Evolutionary conservation across 1,140 invertebrate genomes (phyloP), one percentile per base, ranked within the genome.

Genomic region (Homalodisca vitripennis): DNA sequence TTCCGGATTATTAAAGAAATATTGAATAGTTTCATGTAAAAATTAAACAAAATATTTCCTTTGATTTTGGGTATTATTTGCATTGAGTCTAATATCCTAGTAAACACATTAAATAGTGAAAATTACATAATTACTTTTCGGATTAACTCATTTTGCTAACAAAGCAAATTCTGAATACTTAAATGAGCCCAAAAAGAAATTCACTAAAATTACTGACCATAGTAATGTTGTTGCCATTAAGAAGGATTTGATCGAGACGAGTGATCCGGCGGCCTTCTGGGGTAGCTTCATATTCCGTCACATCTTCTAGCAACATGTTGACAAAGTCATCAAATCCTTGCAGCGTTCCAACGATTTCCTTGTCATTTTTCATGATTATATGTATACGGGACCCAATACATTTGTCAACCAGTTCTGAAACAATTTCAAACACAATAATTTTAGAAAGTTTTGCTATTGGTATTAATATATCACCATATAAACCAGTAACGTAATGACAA

Each of bases 341-440:
- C 22, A 99, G 80, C 0, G 97, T 98, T 68, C 98, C 98, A 14
- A 99, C 95, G 77, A 99, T 97, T 87, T 99, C 98, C 81, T 98
- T 99, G 77, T 99, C 97, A 80, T 97, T 98, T 83, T 99, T 99
- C 97, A 99, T 99, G 47, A 99, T 98, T 27, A 99, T 98, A 77
- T 99, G 98, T 77, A 99, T 99, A 70, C 94, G 84, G 0, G 97
- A 99, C 22, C 98, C 98, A 78, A 99, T 99, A 81, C 98, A 99
- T 86, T 99, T 99, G 78, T 99, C 98, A n/a, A 99, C 96, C 72
- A 99, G 82, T 83, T 99, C 98, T 93, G 78, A 51, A 81, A n/a
- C n/a, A n/a, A n/a, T n/a, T n/a, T n/a, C n/a, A n/a, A 79, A 41
- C 34, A 41, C 34, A 41, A 41, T 10, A 41, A 10, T 41, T 17